Base-by-base conservation (phyloP, 2,888 invertebrate genomes). In the Heliconius hortense region DNA sequence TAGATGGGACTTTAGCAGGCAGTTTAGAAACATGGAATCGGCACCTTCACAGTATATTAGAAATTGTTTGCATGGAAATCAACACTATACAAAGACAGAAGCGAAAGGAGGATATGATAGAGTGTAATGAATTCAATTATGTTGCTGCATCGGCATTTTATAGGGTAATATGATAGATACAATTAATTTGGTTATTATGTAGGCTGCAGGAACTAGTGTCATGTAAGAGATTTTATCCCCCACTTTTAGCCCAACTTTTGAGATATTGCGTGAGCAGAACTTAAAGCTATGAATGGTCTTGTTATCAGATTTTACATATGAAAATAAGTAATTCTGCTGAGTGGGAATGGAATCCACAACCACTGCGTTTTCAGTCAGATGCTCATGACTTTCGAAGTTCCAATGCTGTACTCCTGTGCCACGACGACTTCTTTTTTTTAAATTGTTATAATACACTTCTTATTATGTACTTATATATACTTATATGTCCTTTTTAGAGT, bases 21-120 rank as follows among this genome's bases (percentile, higher is more conserved):
- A 84, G 89, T 77, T 91, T 92, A 92, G 82, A 84, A 10, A 77
- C 81, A 10, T 94, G 94, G 94, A 87, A 88, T 77, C 89, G 86
- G 80, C 86, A 89, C 66, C 74, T 93, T 24, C 83, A 87, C 68
- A 89, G 85, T 77, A 90, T 93, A 31, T 82, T 89, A 77, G 93
- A 94, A 82, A 84, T 94, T 31, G 84, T 91, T 28, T 89, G 86
- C 74, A 80, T 89, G 66, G 94, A 94, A 85, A 85, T 88, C 2
- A 80, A 76, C 59, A 85, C 83, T 77, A 79, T 89, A 77, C 90
- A 91, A 79, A 92, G 88, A 82, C 79, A 85, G 39, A 90, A 88
- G 78, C 86, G 85, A 75, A 86, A 79, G 74, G 88, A 89, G 48
- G 83, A 80, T 75, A 66, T 78, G 28, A 63, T 84, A 73, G 80